Evolutionary conservation across 1,140 invertebrate genomes (phyloP).

Genomic region (Yoshiicerus persimilis): DNA sequence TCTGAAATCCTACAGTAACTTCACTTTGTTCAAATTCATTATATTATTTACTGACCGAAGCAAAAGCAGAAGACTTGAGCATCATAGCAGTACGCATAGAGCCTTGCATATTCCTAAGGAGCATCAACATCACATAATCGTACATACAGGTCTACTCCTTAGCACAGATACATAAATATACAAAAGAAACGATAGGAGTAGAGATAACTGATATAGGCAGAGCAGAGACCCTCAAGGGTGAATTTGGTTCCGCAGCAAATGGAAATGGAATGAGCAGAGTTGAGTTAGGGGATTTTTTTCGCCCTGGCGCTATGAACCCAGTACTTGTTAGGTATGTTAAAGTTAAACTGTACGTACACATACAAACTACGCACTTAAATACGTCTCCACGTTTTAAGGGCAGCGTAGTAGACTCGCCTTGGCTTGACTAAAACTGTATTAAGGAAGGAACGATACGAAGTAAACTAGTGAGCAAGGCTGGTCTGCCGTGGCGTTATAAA

Average conservation of each 20-base stretch:
- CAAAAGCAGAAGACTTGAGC: neutral
- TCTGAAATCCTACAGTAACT: neutral
- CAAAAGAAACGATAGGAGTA: neutral
- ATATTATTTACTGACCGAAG: neutral
- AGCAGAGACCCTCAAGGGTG: slow-evolving; percentile 12
- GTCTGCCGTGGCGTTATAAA: neutral
- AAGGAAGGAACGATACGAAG: neutral
- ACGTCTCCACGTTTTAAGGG: neutral
- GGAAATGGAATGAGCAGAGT: slow-evolving; percentile 2
- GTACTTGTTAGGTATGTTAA: neutral
- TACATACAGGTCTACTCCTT: neutral
- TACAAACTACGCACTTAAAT: too few species aligned
- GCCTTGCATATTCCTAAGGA: neutral
- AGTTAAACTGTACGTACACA: neutral
- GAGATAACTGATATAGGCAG: neutral
- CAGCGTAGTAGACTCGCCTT: neutral
- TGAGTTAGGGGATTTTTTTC: slow-evolving; percentile 15
- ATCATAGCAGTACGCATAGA: neutral
- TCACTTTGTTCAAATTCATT: too few species aligned
- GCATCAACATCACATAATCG: too few species aligned
- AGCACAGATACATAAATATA: neutral
- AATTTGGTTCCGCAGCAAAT: neutral
- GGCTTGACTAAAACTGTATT: neutral
- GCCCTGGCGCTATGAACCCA: slow-evolving; percentile 3
- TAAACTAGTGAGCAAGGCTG: neutral